Evolutionary conservation across 2,797 vertebrate species (phyloP).

Genomic region (Lacerta agilis): DNA sequence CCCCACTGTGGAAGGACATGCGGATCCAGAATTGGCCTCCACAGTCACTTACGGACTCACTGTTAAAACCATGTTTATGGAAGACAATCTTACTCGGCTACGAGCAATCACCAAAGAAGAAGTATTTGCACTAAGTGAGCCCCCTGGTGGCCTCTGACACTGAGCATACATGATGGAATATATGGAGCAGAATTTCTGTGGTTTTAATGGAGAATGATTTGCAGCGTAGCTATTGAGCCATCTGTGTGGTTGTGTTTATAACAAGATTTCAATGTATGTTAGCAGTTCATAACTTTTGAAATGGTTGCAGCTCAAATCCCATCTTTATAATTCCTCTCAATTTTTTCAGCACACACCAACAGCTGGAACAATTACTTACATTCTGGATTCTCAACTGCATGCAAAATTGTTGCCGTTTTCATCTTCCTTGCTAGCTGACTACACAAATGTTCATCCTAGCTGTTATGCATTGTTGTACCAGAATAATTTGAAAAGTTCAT

Average conservation of each 20-base stretch:
- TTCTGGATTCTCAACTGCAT: neutral
- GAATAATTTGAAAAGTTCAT: constrained; percentile 4
- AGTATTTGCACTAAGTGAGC: neutral
- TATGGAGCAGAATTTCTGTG: neutral
- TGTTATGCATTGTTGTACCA: neutral
- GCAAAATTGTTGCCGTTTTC: neutral
- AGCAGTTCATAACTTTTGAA: neutral
- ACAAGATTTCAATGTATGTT: neutral
- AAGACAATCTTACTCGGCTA: too few relatives aligned
- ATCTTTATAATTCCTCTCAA: neutral
- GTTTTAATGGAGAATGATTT: neutral
- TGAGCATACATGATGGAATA: too few relatives aligned
- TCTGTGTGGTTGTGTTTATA: neutral
- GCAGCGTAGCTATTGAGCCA: neutral
- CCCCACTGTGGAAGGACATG: too few relatives aligned
- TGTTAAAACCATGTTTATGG: too few relatives aligned
- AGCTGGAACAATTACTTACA: constrained; percentile 30
- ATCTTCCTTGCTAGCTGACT: constrained; percentile 15
- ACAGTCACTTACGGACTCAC: too few relatives aligned
- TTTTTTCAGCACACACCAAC: neutral
- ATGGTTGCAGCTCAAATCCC: neutral
- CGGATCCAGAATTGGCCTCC: too few relatives aligned
- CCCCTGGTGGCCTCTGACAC: neutral
- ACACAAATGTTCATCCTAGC: neutral
- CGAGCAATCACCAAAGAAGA: too few relatives aligned